phyloP scores from a whole-genome alignment of 2,888 invertebrate species.

The Gandaritis pyraliata region DNA sequence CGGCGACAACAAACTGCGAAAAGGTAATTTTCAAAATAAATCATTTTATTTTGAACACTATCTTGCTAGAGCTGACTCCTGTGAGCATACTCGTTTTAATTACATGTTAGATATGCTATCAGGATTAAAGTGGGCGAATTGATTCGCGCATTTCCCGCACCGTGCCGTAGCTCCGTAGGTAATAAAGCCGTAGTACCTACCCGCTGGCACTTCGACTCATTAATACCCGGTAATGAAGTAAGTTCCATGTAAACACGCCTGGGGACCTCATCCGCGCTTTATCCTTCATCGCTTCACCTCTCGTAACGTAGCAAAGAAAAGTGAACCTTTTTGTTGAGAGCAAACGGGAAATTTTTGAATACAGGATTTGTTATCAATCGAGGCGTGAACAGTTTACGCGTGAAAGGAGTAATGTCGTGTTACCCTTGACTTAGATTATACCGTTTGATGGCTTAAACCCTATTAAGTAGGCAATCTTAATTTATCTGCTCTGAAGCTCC shows the following conservation, averaged over 20 bases:
- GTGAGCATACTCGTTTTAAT: slow-evolving; percentile 33
- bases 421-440: slow-evolving; percentile 68
- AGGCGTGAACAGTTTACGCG: slow-evolving; percentile 63
- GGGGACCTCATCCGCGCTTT: slow-evolving; percentile 69
- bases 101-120: slow-evolving; percentile 32
- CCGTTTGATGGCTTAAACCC: slow-evolving; percentile 66
- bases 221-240: slow-evolving; percentile 78
- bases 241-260: slow-evolving; percentile 79
- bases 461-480: slow-evolving; percentile 64
- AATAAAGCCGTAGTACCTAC: slow-evolving; percentile 63
- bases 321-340: slow-evolving; percentile 55
- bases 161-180: slow-evolving; percentile 35
- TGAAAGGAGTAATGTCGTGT: slow-evolving; percentile 63
- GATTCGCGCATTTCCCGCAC: slow-evolving; percentile 51
- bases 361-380: slow-evolving; percentile 49
- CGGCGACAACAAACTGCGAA: slow-evolving; percentile 91
- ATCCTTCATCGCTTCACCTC: slow-evolving; percentile 65
- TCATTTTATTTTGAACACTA: slow-evolving; percentile 7
- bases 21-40: slow-evolving; percentile 77
- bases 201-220: slow-evolving; percentile 67
- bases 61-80: slow-evolving; percentile 15
- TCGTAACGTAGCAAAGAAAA: slow-evolving; percentile 54
- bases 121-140: slow-evolving; percentile 57
- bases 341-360: slow-evolving; percentile 51
- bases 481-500: slow-evolving; percentile 43